Base-by-base conservation (phyloP, 2,888 invertebrate species). In the Plagodis dolabraria region DNA sequence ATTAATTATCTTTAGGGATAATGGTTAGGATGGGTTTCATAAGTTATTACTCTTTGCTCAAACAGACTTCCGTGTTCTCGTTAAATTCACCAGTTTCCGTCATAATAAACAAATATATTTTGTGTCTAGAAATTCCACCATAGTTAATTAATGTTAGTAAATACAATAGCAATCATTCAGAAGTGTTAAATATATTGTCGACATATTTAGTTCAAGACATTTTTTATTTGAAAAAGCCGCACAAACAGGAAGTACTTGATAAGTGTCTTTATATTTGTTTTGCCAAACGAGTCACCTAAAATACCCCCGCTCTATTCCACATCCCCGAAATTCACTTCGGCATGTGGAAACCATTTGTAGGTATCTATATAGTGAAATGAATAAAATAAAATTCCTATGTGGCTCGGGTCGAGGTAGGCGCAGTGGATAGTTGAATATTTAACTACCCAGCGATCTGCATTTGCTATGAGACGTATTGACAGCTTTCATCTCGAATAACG, bases 391-490 rank as follows among this genome's bases (percentile, higher is more conserved):
- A 61, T 69, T 62, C 57, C 47, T 67, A 71, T 53, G 49, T 53
- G 56, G 69, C 59, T 65, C 5, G 60, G 52, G 65, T 65, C 40
- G 40, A 43, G 60, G 47, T 50, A 58, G 60, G 70, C 61, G 65
- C 66, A 65, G 63, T 59, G 53, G 62, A 54, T 47, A 52, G 54
- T 58, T 77, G 67, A 70, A 79, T 79, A 74, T 76, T 79, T 76
- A 71, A 77, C 72, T 63, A 54, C 11, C 36, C 51, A 63, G 65
- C 67, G 67, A 67, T 71, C 68, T 57, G 63, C 63, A 68, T 73
- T 42, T 53, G 57, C 66, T 65, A 71, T 67, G 67, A 72, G 77
- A 77, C 70, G 70, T 65, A 78, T 79, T 75, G 79, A 78, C 75
- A 71, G 72, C 68, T 55, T 74, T 68, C 78, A 76, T 76, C 68